phyloP scores from a whole-genome alignment of 2,113 vertebrate species.

The Daboia siamensis region DNA sequence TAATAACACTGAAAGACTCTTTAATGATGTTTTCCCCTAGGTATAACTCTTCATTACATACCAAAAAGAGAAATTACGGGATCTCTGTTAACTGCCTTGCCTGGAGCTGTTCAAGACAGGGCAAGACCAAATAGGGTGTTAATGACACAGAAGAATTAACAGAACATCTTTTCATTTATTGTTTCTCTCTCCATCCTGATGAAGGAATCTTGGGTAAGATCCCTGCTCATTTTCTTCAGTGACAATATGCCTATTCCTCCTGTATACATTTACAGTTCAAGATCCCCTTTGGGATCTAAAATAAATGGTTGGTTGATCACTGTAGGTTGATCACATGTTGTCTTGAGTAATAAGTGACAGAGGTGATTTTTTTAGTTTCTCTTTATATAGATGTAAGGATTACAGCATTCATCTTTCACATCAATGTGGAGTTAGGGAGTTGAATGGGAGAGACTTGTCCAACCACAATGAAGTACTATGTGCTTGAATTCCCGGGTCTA shows the following conservation, averaged over 20 bases:
- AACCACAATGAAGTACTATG: background rate
- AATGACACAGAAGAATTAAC: slow-evolving; percentile 52
- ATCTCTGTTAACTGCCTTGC: slow-evolving; percentile 45
- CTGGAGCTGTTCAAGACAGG: slow-evolving; percentile 64
- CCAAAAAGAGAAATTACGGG: slow-evolving; percentile 28
- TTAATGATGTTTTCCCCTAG: background rate
- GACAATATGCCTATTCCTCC: slow-evolving; percentile 3
- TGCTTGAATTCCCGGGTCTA: background rate
- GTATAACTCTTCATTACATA: slow-evolving; percentile 36
- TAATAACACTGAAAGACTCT: background rate
- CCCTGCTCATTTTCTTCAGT: background rate
- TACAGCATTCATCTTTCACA: background rate
- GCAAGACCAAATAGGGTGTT: slow-evolving; percentile 61
- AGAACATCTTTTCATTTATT: background rate
- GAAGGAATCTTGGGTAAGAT: slow-evolving; percentile 13
- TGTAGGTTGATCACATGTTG: slow-evolving; percentile 11
- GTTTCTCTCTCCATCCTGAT: background rate
- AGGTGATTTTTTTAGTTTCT: background rate
- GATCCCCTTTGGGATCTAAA: slow-evolving; percentile 6
- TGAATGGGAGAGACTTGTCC: background rate
- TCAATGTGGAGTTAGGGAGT: background rate
- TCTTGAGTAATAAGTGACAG: background rate
- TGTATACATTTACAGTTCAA: slow-evolving; percentile 37
- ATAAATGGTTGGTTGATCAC: slow-evolving; percentile 51
- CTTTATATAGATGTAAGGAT: background rate